These are phyloP conservation scores for Gymnocypris eckloni DNA, from an alignment of 2,797 vertebrate genomes.

Conservation along the genomic window DNA sequence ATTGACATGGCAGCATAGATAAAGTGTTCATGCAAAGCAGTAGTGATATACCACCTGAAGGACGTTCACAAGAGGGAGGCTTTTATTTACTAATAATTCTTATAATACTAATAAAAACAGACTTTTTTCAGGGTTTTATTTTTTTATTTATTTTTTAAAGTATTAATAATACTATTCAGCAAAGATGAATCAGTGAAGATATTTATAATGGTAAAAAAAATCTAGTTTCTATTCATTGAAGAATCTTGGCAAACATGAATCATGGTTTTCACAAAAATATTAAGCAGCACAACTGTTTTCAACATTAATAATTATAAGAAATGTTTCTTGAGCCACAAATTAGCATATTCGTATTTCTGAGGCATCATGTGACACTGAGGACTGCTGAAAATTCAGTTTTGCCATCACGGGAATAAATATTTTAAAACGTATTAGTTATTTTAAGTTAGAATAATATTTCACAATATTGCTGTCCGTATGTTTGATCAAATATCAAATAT, in stretches of 20 bases:
- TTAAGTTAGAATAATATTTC: background rate
- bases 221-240: background rate
- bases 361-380: background rate
- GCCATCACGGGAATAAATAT: background rate
- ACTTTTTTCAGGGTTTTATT: no score
- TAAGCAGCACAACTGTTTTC: background rate
- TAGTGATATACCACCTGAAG: conserved; percentile 3
- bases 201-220: background rate
- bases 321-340: background rate
- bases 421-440: background rate
- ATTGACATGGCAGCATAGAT: conserved; percentile 15
- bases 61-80: background rate
- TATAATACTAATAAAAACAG: background rate
- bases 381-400: background rate
- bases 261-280: background rate
- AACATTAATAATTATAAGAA: background rate
- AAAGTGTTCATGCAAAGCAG: conserved; percentile 28
- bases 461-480: background rate
- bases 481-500: no score
- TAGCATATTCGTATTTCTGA: background rate
- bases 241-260: background rate
- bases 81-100: background rate
- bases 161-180: background rate
- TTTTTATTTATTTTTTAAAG: no score
- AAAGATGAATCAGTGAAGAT: background rate